Conservation (phyloP, 2,113 vertebrate species). For the Tautogolabrus adspersus region DNA sequence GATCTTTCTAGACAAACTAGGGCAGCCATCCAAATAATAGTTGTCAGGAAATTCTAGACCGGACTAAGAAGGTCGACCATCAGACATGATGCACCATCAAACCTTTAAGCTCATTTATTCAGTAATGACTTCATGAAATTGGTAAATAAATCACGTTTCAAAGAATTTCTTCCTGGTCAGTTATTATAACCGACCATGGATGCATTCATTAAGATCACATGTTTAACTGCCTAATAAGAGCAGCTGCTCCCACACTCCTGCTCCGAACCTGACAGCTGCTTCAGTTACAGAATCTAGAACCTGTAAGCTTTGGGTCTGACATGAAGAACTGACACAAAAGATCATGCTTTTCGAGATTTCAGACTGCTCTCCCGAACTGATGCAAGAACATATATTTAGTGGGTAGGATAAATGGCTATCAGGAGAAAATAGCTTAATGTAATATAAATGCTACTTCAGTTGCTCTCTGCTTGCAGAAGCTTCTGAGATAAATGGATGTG, state of each 20-base stretch:
- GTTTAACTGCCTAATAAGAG: neutral
- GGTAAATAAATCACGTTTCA: slow-evolving; percentile 26
- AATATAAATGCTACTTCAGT: neutral
- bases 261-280: neutral
- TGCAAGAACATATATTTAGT: no score
- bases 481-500: neutral
- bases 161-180: neutral
- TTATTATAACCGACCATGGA: neutral
- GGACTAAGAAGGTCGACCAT: no score
- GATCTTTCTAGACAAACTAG: no score
- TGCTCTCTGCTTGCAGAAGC: neutral
- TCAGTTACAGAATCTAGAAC: neutral
- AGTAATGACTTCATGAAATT: neutral
- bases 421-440: neutral
- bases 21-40: no score
- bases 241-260: neutral
- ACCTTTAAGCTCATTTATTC: no score
- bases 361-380: no score
- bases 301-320: no score
- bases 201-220: neutral
- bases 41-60: no score
- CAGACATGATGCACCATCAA: no score
- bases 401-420: neutral
- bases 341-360: no score
- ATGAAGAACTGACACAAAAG: no score